Percentiles rank a stretch among this genome's conserved stretches.
Conservation (phyloP, 2,797 vertebrate species). For the Sebastolobus alascanus region DNA sequence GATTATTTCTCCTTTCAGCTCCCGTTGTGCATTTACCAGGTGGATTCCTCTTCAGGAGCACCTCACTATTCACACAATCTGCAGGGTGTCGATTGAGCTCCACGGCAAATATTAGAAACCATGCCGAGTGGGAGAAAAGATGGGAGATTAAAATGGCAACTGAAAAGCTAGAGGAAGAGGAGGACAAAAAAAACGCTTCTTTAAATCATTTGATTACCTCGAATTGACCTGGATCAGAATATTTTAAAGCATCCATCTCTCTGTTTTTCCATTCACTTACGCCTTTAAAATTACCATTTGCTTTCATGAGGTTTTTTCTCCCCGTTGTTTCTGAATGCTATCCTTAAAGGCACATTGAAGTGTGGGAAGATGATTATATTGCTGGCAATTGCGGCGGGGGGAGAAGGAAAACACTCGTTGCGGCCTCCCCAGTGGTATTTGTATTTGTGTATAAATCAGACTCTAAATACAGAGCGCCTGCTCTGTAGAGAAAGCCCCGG, state of each 20-base stretch:
- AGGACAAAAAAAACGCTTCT: conserved; percentile 4
- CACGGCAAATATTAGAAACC: conserved; percentile 13
- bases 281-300: conserved; percentile 27
- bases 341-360: conserved; percentile 62
- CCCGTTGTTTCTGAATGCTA: conserved; percentile 26
- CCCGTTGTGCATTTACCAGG: conserved; percentile 30
- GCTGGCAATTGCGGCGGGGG: conserved; percentile 48
- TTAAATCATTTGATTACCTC: conserved; percentile 56
- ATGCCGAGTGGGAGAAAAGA: conserved; percentile 30
- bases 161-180: conserved; percentile 2
- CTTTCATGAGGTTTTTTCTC: conserved; percentile 18
- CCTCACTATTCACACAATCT: conserved; percentile 16
- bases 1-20: conserved; percentile 24
- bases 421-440: conserved; percentile 36
- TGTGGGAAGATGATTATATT: conserved; percentile 73
- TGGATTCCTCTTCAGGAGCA: conserved; percentile 32
- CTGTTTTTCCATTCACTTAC: conserved; percentile 5
- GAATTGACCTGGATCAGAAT: conserved; percentile 36
- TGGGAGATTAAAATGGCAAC: conserved; percentile 48
- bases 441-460: conserved; percentile 67
- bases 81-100: conserved; percentile 23
- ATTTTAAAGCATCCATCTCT: conserved; percentile 36
- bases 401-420: conserved; percentile 38
- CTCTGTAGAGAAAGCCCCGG: conserved; percentile 57
- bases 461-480: conserved; percentile 67